Conservation (phyloP, 2,888 invertebrate genomes). For the Drosophila putrida region DNA sequence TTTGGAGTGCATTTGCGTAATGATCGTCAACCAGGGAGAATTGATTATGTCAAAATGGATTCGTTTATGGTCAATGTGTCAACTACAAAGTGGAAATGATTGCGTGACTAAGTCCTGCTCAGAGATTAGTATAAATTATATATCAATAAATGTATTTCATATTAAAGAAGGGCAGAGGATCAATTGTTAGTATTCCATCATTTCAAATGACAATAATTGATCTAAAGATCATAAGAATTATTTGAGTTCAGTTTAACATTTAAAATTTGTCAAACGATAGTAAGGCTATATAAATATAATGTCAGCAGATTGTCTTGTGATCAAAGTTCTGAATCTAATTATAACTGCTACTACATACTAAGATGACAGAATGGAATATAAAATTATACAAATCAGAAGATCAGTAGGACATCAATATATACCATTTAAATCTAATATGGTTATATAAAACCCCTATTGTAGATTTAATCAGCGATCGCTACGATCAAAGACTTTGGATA, state of each 20-base stretch:
- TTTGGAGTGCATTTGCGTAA: constrained; percentile 66
- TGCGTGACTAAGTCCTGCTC: not conserved
- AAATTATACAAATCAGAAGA: too few species aligned
- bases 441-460: too few species aligned
- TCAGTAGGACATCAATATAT: too few species aligned
- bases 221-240: not conserved
- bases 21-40: constrained; percentile 32
- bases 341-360: too few species aligned
- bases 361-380: too few species aligned
- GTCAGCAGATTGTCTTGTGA: not conserved
- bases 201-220: too few species aligned
- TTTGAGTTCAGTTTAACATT: too few species aligned
- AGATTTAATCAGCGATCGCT: not conserved
- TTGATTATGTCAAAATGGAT: constrained; percentile 13
- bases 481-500: constrained; percentile 12
- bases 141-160: not conserved
- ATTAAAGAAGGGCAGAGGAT: too few species aligned
- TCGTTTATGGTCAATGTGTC: constrained; percentile 5
- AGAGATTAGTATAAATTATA: not conserved
- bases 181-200: too few species aligned
- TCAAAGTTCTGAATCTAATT: too few species aligned
- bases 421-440: too few species aligned
- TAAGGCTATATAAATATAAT: not conserved
- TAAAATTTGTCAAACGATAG: too few species aligned
- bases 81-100: not conserved